Conservation (phyloP, 2,797 vertebrate genomes). For the Otus scops region DNA sequence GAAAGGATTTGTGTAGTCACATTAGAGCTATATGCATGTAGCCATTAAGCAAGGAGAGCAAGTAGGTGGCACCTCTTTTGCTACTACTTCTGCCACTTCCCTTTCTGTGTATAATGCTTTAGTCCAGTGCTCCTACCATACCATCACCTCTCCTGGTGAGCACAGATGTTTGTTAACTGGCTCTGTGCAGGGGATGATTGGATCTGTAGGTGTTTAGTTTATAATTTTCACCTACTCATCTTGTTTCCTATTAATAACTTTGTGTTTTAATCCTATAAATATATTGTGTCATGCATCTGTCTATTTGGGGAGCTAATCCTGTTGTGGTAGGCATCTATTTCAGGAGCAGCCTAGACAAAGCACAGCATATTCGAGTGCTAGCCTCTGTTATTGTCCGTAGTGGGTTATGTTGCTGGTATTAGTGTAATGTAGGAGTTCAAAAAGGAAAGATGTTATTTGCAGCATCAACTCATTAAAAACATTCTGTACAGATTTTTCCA, state of each 20-base stretch:
- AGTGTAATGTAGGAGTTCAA: not conserved
- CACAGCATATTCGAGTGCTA: not conserved
- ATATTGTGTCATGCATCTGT: not conserved
- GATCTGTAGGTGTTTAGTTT: not conserved
- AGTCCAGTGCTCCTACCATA: not conserved
- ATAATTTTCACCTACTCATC: not conserved
- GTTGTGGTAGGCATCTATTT: not conserved
- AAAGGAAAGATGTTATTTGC: conserved; percentile 18
- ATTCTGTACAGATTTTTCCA: conserved; percentile 17
- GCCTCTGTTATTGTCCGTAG: not conserved
- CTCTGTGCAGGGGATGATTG: not conserved
- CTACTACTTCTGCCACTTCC: not conserved
- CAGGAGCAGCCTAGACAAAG: not conserved
- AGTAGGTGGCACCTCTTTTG: not conserved
- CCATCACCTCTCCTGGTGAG: not conserved
- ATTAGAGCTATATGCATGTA: not conserved
- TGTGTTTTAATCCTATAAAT: not conserved
- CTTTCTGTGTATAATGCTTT: not conserved
- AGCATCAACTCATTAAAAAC: conserved; percentile 31
- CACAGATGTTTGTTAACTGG: not conserved
- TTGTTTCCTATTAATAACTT: conserved; percentile 26
- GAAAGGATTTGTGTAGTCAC: not conserved
- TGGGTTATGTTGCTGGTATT: not conserved
- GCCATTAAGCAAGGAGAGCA: not conserved
- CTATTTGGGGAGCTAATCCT: conserved; percentile 12